Percentiles rank a stretch among this genome's conserved stretches.
Conservation (phyloP, 2,888 invertebrate species). For the Venusia cambrica region DNA sequence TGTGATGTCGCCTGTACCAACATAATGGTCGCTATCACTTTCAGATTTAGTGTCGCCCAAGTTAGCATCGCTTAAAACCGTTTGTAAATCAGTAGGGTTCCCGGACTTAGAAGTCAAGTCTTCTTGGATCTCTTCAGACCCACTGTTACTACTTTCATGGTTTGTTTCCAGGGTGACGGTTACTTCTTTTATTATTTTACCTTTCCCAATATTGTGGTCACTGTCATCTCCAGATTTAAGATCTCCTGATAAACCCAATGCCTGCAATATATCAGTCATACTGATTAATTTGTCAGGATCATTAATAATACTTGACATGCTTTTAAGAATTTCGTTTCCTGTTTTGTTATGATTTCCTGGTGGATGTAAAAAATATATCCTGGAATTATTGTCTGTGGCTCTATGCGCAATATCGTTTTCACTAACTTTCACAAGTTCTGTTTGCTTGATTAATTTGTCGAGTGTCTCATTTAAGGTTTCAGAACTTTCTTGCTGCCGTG, state of each 20-base stretch:
- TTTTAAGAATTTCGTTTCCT: constrained; percentile 6
- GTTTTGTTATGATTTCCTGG: constrained; percentile 3
- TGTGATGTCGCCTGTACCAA: too few relatives aligned
- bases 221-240: not conserved
- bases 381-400: constrained; percentile 17
- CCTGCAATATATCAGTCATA: constrained; percentile 10
- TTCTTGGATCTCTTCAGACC: too few relatives aligned
- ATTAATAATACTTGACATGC: constrained; percentile 1
- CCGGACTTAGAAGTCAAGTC: too few relatives aligned
- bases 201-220: not conserved
- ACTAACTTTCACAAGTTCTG: not conserved
- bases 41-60: too few relatives aligned
- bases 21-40: too few relatives aligned
- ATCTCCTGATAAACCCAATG: constrained; percentile 4
- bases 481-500: constrained; percentile 21
- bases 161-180: not conserved
- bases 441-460: constrained; percentile 24
- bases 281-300: not conserved
- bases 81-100: too few relatives aligned
- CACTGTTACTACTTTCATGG: too few relatives aligned
- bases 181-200: constrained; percentile 3
- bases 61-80: too few relatives aligned
- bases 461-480: constrained; percentile 20
- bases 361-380: constrained; percentile 12
- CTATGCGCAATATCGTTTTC: constrained; percentile 1